Evolutionary conservation across 2,888 invertebrate species (phyloP).

Genomic region (Limnephilus lunatus): DNA sequence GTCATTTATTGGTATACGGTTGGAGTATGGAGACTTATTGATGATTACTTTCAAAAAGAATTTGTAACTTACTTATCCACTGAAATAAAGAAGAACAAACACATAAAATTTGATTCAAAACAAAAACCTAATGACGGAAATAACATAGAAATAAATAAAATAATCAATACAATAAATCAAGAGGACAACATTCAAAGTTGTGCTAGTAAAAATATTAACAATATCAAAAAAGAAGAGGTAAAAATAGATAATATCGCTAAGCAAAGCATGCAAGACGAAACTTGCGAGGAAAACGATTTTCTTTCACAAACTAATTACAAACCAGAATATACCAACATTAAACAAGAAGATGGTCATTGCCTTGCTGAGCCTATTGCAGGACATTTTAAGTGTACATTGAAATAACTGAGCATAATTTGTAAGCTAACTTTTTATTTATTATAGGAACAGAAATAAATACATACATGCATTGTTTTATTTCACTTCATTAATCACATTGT

Average conservation of each 20-base stretch:
- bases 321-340: slow-evolving; percentile 45
- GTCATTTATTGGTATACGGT: slow-evolving; percentile 77
- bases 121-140: slow-evolving; percentile 22
- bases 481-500: background rate
- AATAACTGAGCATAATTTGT: background rate
- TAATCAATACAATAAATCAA: background rate
- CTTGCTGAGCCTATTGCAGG: background rate
- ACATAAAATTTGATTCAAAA: slow-evolving; percentile 62
- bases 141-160: background rate
- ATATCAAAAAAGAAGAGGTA: background rate
- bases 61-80: slow-evolving; percentile 75
- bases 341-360: slow-evolving; percentile 15
- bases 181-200: background rate
- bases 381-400: background rate
- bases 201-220: background rate
- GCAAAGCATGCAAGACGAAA: background rate
- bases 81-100: slow-evolving; percentile 69
- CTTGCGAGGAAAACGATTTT: background rate
- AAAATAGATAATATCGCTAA: background rate
- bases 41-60: slow-evolving; percentile 76
- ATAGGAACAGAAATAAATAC: background rate
- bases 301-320: slow-evolving; percentile 23
- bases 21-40: slow-evolving; percentile 76
- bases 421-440: background rate
- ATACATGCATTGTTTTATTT: background rate